These are phyloP conservation scores for Nerophis lumbriciformis DNA, from an alignment of 2,113 vertebrate species.

Conservation along the genomic window DNA sequence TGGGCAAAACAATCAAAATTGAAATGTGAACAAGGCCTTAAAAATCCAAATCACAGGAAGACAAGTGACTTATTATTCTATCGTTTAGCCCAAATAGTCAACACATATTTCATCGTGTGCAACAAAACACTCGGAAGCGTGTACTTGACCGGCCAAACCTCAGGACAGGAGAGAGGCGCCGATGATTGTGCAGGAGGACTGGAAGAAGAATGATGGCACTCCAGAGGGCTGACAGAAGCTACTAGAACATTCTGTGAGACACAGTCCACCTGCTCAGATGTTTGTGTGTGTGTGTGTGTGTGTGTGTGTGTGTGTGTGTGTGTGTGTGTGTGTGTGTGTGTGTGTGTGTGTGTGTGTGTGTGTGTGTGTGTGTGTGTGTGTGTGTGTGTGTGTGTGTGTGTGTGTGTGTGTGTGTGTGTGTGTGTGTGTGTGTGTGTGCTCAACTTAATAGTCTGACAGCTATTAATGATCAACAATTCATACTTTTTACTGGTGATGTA, in stretches of 20 bases:
- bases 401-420: no score
- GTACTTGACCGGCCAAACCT: neutral
- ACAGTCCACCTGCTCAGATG: slow-evolving; percentile 18
- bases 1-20: no score
- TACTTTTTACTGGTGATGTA: no score
- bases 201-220: slow-evolving; percentile 9
- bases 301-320: neutral
- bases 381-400: no score
- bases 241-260: slow-evolving; percentile 17
- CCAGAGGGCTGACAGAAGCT: slow-evolving; percentile 21
- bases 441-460: no score
- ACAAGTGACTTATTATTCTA: no score
- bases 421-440: no score
- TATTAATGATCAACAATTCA: no score
- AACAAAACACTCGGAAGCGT: slow-evolving; percentile 12
- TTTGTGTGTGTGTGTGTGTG: neutral
- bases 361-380: no score
- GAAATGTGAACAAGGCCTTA: no score
- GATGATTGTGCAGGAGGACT: neutral
- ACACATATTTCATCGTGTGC: neutral
- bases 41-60: neutral
- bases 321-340: neutral
- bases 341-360: neutral
- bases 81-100: neutral
- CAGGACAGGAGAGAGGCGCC: neutral